These are phyloP conservation scores for Apostichopus parvimensis DNA, from an alignment of 35 echinoderm and acorn worm genomes.

Conservation along the genomic window DNA sequence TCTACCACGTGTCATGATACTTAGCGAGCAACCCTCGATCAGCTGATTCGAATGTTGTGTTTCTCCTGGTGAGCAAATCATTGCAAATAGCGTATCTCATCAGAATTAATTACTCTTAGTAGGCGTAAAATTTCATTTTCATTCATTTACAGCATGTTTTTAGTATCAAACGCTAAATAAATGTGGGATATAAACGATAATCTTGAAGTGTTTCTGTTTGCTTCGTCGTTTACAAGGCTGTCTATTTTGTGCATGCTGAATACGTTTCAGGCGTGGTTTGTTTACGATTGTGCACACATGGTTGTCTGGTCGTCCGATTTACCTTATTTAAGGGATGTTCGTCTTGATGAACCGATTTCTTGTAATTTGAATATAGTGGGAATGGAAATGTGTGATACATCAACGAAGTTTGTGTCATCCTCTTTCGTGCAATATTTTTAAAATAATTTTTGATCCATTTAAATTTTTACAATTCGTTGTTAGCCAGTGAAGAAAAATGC, in stretches of 20 bases:
- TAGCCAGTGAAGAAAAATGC: slow-evolving; percentile 24
- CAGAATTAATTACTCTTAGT: neutral
- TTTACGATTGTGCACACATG: slow-evolving; percentile 47
- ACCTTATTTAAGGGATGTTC: neutral
- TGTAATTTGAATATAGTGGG: neutral
- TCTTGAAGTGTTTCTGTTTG: neutral
- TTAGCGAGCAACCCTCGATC: slow-evolving; percentile 32
- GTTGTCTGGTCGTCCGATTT: slow-evolving; percentile 5
- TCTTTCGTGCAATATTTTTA: neutral
- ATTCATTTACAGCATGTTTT: no score
- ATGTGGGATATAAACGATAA: neutral
- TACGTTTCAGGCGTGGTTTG: slow-evolving; percentile 53
- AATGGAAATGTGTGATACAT: neutral
- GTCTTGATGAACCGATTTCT: neutral
- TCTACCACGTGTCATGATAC: slow-evolving; percentile 41
- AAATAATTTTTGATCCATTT: slow-evolving; percentile 9
- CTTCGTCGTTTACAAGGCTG: neutral
- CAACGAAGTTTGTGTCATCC: no score
- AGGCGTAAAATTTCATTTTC: neutral
- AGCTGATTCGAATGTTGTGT: slow-evolving; percentile 38
- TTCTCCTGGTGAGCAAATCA: neutral
- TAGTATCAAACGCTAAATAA: no score
- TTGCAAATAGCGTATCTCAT: neutral
- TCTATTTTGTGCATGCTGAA: neutral
- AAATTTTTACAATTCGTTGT: slow-evolving; percentile 5